Conservation (phyloP, 2,888 invertebrate genomes). For the Pilophorus perplexus region DNA sequence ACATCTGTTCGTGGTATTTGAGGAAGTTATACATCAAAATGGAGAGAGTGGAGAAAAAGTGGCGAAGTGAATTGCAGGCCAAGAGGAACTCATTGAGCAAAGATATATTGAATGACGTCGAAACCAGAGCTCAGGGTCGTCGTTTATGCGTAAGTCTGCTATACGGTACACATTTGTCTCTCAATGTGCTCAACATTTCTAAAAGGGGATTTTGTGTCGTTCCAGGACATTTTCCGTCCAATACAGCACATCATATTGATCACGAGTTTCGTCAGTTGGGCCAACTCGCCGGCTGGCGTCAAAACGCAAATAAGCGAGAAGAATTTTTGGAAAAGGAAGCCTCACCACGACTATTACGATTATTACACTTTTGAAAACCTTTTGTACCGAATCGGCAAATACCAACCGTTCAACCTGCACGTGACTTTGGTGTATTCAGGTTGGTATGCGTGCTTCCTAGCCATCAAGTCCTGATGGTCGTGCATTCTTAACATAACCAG, state of each 20-base stretch:
- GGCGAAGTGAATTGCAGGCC: neutral
- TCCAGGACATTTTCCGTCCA: conserved; percentile 4
- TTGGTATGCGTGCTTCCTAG: neutral
- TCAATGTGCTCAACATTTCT: no score
- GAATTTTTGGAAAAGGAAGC: conserved; percentile 16
- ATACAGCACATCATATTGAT: conserved; percentile 25
- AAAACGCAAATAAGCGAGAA: conserved; percentile 14
- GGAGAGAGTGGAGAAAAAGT: neutral
- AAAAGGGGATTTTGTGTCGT: no score
- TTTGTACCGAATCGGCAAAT: conserved; percentile 24
- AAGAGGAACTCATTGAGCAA: conserved; percentile 1
- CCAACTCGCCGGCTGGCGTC: conserved; percentile 19
- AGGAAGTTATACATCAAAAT: conserved; percentile 20
- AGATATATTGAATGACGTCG: neutral
- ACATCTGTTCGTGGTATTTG: conserved; percentile 27
- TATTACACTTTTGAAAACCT: conserved; percentile 35
- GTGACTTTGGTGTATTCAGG: conserved; percentile 20
- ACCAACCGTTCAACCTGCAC: conserved; percentile 18
- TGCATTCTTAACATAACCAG: neutral
- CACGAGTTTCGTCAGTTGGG: conserved; percentile 32
- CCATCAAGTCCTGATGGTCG: neutral
- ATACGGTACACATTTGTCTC: neutral
- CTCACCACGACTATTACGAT: conserved; percentile 25
- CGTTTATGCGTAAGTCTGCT: neutral
- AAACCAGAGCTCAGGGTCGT: neutral